A percentile compares a stretch with the other conserved stretches of the same genome.
phyloP scores from a whole-genome alignment of 92 coral and sea anemone genomes.

The Epizoanthus rinbou region DNA sequence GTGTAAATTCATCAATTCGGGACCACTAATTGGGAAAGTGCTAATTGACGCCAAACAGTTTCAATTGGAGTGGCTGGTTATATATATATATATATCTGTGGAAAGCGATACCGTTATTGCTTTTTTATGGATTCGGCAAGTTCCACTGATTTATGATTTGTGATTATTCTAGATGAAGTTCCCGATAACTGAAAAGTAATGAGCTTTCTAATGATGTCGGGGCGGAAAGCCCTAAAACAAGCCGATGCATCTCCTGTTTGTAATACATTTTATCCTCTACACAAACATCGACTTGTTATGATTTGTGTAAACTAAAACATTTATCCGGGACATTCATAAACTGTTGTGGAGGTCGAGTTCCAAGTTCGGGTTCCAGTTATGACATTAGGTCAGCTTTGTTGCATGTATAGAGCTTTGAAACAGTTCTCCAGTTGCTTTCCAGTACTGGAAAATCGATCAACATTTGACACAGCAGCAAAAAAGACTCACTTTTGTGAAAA shows the following conservation, averaged over 20 bases:
- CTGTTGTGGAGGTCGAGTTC: conserved; percentile 2
- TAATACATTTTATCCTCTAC: conserved; percentile 23
- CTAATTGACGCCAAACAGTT: conserved; percentile 35
- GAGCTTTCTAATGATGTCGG: conserved; percentile 8
- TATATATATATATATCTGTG: background rate
- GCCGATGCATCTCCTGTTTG: conserved; percentile 19
- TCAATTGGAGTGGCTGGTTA: conserved; percentile 30
- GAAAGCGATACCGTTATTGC: conserved; percentile 42
- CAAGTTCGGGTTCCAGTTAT: background rate
- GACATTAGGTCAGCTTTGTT: background rate
- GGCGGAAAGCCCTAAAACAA: conserved; percentile 39
- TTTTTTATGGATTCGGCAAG: conserved; percentile 39
- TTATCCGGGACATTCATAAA: background rate
- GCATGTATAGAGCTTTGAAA: too few relatives aligned
- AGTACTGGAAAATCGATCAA: background rate
- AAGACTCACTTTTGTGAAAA: background rate
- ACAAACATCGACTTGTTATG: conserved; percentile 37
- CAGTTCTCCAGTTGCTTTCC: too few relatives aligned
- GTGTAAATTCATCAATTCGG: conserved; percentile 11
- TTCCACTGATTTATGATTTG: conserved; percentile 40
- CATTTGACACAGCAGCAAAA: background rate
- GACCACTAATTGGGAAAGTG: conserved; percentile 16
- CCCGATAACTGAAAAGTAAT: conserved; percentile 28
- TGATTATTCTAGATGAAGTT: conserved; percentile 29
- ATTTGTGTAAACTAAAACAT: conserved; percentile 22